Conservation (phyloP, 2,797 vertebrate species). For the Parotocinclus haroldoi region DNA sequence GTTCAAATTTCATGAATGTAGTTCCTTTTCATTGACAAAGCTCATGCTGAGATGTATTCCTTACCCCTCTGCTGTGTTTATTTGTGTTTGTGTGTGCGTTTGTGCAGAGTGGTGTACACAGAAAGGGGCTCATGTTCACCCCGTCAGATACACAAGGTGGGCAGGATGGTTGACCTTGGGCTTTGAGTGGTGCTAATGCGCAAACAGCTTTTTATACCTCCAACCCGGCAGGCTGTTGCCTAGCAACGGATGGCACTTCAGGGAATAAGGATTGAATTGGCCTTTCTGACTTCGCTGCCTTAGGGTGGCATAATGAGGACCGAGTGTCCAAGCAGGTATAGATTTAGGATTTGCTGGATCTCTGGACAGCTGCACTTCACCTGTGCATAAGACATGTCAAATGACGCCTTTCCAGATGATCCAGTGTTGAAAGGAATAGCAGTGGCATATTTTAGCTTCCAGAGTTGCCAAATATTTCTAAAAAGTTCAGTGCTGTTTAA, state of each 20-base stretch:
- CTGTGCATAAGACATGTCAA: neutral
- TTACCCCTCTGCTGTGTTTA: too few species aligned
- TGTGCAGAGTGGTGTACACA: constrained; percentile 10
- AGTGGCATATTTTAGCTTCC: too few species aligned
- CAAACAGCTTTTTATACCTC: constrained; percentile 49
- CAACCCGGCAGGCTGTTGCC: constrained; percentile 43
- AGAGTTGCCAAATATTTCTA: too few species aligned
- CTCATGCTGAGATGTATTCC: too few species aligned
- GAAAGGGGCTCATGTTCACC: constrained; percentile 27
- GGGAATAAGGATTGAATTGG: constrained; percentile 39
- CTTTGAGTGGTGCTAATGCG: constrained; percentile 40
- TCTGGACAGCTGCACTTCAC: neutral
- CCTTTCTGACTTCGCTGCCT: constrained; percentile 40
- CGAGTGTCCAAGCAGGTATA: constrained; percentile 23
- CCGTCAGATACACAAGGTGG: constrained; percentile 32
- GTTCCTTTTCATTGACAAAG: too few species aligned
- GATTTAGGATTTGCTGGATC: neutral
- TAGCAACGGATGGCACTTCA: constrained; percentile 46
- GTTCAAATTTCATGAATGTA: too few species aligned
- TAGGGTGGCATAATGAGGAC: constrained; percentile 33
- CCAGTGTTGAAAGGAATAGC: too few species aligned
- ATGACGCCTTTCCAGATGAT: too few species aligned
- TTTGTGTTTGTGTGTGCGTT: constrained; percentile 4
- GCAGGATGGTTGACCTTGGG: constrained; percentile 42
- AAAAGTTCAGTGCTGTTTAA: too few species aligned